Conservation (phyloP, 2,888 invertebrate genomes). For the Epicampocera succincta region DNA sequence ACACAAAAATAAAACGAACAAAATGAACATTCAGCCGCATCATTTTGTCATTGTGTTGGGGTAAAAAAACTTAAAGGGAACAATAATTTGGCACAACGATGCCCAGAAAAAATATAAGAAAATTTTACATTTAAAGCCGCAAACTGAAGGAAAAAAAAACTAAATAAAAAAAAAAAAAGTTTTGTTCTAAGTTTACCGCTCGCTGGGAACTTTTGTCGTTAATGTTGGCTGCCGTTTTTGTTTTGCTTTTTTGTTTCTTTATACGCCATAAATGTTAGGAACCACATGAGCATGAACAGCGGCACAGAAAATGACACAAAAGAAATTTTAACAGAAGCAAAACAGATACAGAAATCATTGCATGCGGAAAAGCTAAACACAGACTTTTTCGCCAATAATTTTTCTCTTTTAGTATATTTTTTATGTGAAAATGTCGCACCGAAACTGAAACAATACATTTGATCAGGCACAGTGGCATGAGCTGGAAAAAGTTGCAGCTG, state of each 20-base stretch:
- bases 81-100: constrained; percentile 35
- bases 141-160: constrained; percentile 6
- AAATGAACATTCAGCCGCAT: constrained; percentile 13
- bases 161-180: constrained; percentile 17
- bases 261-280: constrained; percentile 26
- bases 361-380: constrained; percentile 40
- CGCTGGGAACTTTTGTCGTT: constrained; percentile 27
- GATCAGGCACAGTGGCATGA: constrained; percentile 12
- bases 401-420: constrained; percentile 2
- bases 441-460: constrained; percentile 51
- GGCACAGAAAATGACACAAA: constrained; percentile 26
- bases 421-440: constrained; percentile 56
- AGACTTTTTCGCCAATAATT: constrained; percentile 36
- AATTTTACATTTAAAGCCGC: constrained; percentile 32
- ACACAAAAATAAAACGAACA: neutral
- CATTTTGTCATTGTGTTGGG: constrained; percentile 31
- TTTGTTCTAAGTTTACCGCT: constrained; percentile 58
- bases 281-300: constrained; percentile 52
- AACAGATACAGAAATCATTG: constrained; percentile 25
- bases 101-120: neutral
- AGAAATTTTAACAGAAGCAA: constrained; percentile 12
- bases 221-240: neutral
- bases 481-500: too few relatives aligned
- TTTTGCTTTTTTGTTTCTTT: too few relatives aligned
- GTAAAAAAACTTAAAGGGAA: constrained; percentile 39